Evolutionary conservation across 2,113 vertebrate genomes (phyloP).

Genomic region (Aphyosemion australe): DNA sequence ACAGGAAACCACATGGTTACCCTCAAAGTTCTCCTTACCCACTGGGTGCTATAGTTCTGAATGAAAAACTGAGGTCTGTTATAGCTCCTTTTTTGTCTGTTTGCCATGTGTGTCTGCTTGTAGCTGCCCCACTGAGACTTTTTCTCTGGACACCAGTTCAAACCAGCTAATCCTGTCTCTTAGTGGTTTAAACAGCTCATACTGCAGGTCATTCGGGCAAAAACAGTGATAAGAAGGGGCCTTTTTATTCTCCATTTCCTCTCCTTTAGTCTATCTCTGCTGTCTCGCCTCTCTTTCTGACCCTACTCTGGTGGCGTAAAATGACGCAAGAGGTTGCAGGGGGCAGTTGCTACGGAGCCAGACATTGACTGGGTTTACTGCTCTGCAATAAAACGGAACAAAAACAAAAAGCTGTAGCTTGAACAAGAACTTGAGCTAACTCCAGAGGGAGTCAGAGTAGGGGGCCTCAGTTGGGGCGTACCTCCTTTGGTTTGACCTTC

Average conservation of each 20-base stretch:
- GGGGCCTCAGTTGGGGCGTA: conserved; percentile 53
- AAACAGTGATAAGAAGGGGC: conserved; percentile 32
- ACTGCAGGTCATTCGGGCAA: conserved; percentile 27
- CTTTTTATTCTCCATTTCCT: conserved; percentile 26
- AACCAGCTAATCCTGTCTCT: conserved; percentile 37
- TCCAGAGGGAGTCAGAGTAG: conserved; percentile 48
- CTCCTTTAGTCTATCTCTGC: conserved; percentile 7
- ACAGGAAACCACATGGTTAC: too few species aligned
- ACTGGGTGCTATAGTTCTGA: too few species aligned
- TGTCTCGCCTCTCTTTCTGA: conserved; percentile 21
- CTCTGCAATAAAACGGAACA: conserved; percentile 73
- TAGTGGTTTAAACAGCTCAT: too few species aligned
- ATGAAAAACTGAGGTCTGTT: too few species aligned
- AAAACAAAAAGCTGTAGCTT: conserved; percentile 66
- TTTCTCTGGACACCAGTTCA: conserved; percentile 36
- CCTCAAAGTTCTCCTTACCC: too few species aligned
- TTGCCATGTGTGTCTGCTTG: too few species aligned
- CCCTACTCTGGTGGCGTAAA: conserved; percentile 44
- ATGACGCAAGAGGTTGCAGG: conserved; percentile 62
- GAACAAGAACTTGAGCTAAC: conserved; percentile 63
- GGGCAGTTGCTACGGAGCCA: conserved; percentile 50
- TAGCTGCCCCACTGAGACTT: neutral
- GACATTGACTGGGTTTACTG: conserved; percentile 72
- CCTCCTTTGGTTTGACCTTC: conserved; percentile 12
- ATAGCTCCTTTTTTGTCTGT: too few species aligned